phyloP scores from a whole-genome alignment of 2,888 invertebrate genomes.

The Taenaris catops region DNA sequence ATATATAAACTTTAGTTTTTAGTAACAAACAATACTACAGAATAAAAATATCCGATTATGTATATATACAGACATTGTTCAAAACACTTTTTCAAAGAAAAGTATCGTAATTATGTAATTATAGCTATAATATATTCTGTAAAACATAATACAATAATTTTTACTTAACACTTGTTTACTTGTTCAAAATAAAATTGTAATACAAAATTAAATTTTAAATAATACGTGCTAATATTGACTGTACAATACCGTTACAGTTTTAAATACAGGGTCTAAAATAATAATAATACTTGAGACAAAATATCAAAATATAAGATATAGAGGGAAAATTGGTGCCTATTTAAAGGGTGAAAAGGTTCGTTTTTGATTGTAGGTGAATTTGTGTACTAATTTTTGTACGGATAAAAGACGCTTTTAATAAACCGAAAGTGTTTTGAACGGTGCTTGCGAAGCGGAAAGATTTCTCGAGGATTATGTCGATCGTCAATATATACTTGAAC shows the following conservation, averaged over 20 bases:
- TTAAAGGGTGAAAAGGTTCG: not conserved
- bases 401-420: constrained; percentile 58
- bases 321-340: constrained; percentile 1
- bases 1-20: too few relatives aligned
- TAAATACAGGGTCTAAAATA: constrained; percentile 20
- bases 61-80: too few relatives aligned
- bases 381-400: constrained; percentile 18
- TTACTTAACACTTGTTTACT: too few relatives aligned
- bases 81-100: too few relatives aligned
- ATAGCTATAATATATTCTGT: too few relatives aligned
- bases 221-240: too few relatives aligned
- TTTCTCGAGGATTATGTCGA: constrained; percentile 61
- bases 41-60: too few relatives aligned
- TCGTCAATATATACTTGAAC: constrained; percentile 43
- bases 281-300: constrained; percentile 13
- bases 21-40: too few relatives aligned
- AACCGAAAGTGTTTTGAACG: constrained; percentile 74
- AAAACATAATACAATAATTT: too few relatives aligned
- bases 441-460: constrained; percentile 69
- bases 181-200: too few relatives aligned
- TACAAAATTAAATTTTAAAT: too few relatives aligned
- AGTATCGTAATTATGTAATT: too few relatives aligned
- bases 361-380: constrained; percentile 1
- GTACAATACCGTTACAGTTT: constrained; percentile 36
- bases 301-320: constrained; percentile 9